Evolutionary conservation across 2,888 invertebrate species (phyloP).

Genomic region (Alsophila aescularia): DNA sequence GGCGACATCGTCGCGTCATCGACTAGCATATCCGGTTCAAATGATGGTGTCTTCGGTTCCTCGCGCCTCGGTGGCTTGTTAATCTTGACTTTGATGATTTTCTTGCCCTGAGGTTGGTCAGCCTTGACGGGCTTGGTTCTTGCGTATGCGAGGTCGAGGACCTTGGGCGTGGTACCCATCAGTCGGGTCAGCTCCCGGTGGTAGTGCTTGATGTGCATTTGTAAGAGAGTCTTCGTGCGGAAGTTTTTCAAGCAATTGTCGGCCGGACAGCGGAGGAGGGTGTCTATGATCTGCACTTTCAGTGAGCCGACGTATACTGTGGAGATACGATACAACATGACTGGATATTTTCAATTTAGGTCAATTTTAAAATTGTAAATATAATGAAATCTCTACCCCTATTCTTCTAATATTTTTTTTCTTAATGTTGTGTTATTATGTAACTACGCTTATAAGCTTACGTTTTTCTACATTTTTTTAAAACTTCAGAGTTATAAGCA

Average conservation of each 20-base stretch:
- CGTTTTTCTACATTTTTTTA: no score
- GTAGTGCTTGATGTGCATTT: slow-evolving; percentile 98
- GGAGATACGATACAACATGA: slow-evolving; percentile 42
- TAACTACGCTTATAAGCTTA: no score
- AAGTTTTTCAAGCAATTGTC: slow-evolving; percentile 95
- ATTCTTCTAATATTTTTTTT: no score
- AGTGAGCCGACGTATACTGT: slow-evolving; percentile 84
- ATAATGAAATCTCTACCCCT: no score
- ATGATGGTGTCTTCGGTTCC: slow-evolving; percentile 47
- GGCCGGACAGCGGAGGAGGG: slow-evolving; percentile 89
- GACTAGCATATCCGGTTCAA: slow-evolving; percentile 37
- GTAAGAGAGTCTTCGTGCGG: slow-evolving; percentile 94
- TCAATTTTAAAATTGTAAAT: no score
- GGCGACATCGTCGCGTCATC: slow-evolving; percentile 43
- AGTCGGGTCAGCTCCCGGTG: slow-evolving; percentile 91
- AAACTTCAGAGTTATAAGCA: no score
- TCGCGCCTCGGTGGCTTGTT: slow-evolving; percentile 61
- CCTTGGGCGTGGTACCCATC: slow-evolving; percentile 92
- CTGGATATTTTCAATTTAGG: no score
- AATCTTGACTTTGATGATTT: slow-evolving; percentile 66
- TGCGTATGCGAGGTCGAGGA: slow-evolving; percentile 93
- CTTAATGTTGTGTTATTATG: no score
- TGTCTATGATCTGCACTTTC: slow-evolving; percentile 88
- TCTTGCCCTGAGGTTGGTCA: slow-evolving; percentile 48
- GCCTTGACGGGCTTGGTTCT: slow-evolving; percentile 79